A percentile compares a stretch with the other conserved stretches of the same genome.
Conservation (phyloP, 2,797 vertebrate species). For the Sandelia bainsii region DNA sequence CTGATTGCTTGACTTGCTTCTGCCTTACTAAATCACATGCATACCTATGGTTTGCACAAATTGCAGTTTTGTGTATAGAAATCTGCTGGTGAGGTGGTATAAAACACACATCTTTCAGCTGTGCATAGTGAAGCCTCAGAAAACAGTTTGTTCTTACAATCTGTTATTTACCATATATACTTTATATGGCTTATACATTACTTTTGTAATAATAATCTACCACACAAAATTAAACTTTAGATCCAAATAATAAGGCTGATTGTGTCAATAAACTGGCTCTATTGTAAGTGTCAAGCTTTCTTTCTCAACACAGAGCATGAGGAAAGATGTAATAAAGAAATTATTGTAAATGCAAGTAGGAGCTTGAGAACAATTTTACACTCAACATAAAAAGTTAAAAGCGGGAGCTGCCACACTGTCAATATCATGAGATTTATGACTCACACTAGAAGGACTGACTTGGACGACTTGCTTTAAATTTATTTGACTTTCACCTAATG, state of each 20-base stretch:
- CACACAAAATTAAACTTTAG: background rate
- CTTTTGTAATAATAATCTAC: background rate
- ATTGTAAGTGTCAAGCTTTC: constrained; percentile 8
- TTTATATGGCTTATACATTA: background rate
- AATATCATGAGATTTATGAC: constrained; percentile 9
- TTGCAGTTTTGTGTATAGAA: background rate
- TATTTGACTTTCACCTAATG: constrained; percentile 12
- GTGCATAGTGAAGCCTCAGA: background rate
- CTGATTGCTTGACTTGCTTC: constrained; percentile 47
- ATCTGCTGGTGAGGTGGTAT: background rate
- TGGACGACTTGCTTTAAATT: constrained; percentile 12
- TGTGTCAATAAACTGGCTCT: background rate
- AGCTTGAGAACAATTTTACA: constrained; percentile 20
- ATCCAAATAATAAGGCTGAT: background rate
- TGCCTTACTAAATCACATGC: constrained; percentile 12
- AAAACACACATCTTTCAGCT: background rate
- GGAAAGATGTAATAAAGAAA: constrained; percentile 1
- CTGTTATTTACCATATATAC: background rate
- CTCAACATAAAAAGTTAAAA: constrained; percentile 10
- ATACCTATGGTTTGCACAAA: constrained; percentile 18
- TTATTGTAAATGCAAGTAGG: background rate
- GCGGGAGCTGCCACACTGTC: constrained; percentile 20
- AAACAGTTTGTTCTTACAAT: constrained; percentile 12
- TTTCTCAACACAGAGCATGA: background rate
- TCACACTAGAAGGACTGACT: background rate